Base-by-base conservation (phyloP, 2,888 invertebrate genomes). In the Cephus nigrinus region DNA sequence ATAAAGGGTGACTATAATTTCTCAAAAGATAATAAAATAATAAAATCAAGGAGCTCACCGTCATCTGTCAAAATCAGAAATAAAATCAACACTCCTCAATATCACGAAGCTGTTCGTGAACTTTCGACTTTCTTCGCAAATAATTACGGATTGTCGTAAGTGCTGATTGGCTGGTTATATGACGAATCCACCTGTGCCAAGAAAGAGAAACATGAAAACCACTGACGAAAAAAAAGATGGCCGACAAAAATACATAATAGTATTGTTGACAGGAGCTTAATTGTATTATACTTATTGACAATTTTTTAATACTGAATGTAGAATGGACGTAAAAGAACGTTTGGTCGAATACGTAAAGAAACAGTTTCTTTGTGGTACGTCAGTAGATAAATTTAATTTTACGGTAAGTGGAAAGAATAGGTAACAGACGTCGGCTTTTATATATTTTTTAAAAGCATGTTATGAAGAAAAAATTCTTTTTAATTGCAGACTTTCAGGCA, bases 281-380 rank as follows among this genome's bases (percentile, higher is more conserved):
- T 40, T 40, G 5, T 40, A 40, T 40, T 40, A 9, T 55, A 34
- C 34, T 11, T 34, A 55, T 9, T 55, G 9, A 23, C 5, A 23
- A 23, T 23, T 55, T 23, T 9, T 23, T 23, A 23, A 55, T 40
- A 40, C 23, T 23, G 9, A 9, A 55, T 15, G 4, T 9, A 55
- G 31, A 71, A 71, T 71, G 71, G 71, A 73, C 9, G 5, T 55
- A 55, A 55, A 23, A 9, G 55, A 55, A 15, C 23, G 23, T 23
- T 55, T 55, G 23, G 23, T 55, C 1, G 55, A 55, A 9, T 78
- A 69, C 74, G 80, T 89, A 76, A 85, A 83, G 75, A 86, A 83
- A 36, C 87, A 88, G 77, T 91, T 91, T 83, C 82, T 89, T 30
- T 86, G 86, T 76, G 87, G 89, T 68, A 82, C 84, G 40, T 86